Base-by-base conservation (phyloP, 2,888 invertebrate genomes). In the Heliothis peltigera region DNA sequence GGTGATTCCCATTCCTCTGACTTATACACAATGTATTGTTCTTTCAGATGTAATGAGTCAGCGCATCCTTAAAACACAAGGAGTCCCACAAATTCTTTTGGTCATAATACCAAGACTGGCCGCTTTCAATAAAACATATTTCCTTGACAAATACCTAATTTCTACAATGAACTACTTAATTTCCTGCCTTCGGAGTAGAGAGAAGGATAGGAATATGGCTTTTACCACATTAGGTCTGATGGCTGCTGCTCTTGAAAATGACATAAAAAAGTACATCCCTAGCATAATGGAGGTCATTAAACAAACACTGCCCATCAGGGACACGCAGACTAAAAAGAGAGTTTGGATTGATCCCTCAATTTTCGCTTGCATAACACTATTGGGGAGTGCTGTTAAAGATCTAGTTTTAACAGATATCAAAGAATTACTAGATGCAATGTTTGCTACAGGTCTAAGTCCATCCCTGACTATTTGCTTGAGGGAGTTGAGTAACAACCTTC, bases 221-320 rank as follows among this genome's bases (percentile, higher is more conserved):
- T 99, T 99, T 85, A 97, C 98, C 19, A 98, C 99, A 2, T 96
- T 99, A 49, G 99, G 99, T 1, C 96, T 98, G 15, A 96, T 99
- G 84, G 98, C 98, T 0, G 97, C 98, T 1, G 98, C 99, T 19
- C 97, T 99, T 0, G 97, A 97, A 80, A 96, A 96, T 60, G 97
- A 98, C 59, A 98, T 99, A 53, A 97, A 97, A 84, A 96, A 96
- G 1, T 97, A 98, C 87, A 95, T 99, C 21, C 96, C 97, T 0
- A 96, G 96, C 83, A 98, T 99, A 64, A 98, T 99, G 97, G 98
- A 98, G 82, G 96, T 97, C 2, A 96, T 98, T 21, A 97, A 97
- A 85, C 94, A 96, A 74, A 96, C 97, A 2, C 89, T 98, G 39
- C 98, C 99, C 0, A 95, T 97, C 0, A 96, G 97, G 84, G 98